A percentile compares a stretch with the other conserved stretches of the same genome.
Conservation (phyloP, 2,888 invertebrate genomes). For the Epsilonema sp. region DNA sequence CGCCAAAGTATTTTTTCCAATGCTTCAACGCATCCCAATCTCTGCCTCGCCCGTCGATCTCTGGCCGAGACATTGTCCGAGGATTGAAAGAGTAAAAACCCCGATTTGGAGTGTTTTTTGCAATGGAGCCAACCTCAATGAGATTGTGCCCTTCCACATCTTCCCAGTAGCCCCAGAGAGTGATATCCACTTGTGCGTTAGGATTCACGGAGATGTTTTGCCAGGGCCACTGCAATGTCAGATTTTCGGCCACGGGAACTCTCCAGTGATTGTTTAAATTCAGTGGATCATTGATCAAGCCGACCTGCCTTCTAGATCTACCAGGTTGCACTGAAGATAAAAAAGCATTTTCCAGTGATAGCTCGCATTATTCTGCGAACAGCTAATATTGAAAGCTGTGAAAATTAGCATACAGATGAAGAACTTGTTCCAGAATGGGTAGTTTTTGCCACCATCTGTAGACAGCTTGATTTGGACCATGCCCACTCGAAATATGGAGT, state of each 20-base stretch:
- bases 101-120: conserved; percentile 11
- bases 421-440: conserved; percentile 17
- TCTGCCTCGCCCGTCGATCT: neutral
- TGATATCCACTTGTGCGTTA: conserved; percentile 22
- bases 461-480: conserved; percentile 14
- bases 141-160: conserved; percentile 18
- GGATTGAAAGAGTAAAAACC: conserved; percentile 17
- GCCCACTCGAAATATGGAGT: conserved; percentile 15
- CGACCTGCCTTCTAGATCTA: neutral
- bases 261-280: conserved; percentile 7
- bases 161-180: conserved; percentile 24
- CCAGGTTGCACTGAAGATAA: conserved; percentile 6
- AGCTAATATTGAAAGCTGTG: neutral
- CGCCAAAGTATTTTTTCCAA: conserved; percentile 14
- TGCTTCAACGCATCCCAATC: conserved; percentile 11
- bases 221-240: conserved; percentile 6
- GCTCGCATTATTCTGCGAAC: too few species aligned
- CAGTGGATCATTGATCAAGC: conserved; percentile 9
- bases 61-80: neutral
- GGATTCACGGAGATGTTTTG: conserved; percentile 12
- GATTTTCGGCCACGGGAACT: conserved; percentile 3
- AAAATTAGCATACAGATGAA: conserved; percentile 12
- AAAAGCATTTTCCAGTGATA: too few species aligned
- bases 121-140: conserved; percentile 12
- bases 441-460: conserved; percentile 17